Conservation (phyloP, 2,113 vertebrate genomes). For the Numenius arquata region DNA sequence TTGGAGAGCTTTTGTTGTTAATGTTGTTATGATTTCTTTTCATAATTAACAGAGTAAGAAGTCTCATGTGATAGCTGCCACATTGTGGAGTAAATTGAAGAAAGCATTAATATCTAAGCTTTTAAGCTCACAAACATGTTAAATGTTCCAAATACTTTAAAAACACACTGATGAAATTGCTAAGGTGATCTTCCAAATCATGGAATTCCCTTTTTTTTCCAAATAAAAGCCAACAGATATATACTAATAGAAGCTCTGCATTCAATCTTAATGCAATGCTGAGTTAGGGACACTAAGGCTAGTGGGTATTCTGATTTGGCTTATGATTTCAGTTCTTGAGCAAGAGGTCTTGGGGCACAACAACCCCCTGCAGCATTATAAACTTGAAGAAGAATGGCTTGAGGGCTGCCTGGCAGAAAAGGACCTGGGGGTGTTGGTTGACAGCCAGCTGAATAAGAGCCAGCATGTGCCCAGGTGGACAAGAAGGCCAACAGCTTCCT, state of each 20-base stretch:
- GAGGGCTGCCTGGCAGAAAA: no score
- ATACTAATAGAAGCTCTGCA: not conserved
- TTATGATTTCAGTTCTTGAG: not conserved
- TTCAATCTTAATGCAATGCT: not conserved
- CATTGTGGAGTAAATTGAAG: not conserved
- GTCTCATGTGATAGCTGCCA: not conserved
- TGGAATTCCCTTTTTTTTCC: accelerated
- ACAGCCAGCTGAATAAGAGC: no score
- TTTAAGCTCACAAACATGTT: not conserved
- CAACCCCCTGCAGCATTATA: no score
- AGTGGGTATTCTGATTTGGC: not conserved
- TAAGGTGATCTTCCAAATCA: accelerated
- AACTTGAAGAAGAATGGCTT: no score
- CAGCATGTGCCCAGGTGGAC: no score
- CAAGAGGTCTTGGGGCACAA: accelerated
- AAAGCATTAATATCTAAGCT: not conserved
- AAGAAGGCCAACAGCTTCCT: no score
- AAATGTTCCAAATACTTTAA: not conserved
- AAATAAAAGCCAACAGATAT: accelerated
- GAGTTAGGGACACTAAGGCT: not conserved
- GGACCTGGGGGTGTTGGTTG: no score
- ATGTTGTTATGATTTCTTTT: not conserved
- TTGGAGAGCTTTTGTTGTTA: not conserved
- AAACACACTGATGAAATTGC: not conserved
- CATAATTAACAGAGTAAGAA: not conserved